A percentile compares a stretch with the other conserved stretches of the same genome.
Evolutionary conservation across 2,888 invertebrate species (phyloP).

Genomic region (Rhamnusium bicolor): DNA sequence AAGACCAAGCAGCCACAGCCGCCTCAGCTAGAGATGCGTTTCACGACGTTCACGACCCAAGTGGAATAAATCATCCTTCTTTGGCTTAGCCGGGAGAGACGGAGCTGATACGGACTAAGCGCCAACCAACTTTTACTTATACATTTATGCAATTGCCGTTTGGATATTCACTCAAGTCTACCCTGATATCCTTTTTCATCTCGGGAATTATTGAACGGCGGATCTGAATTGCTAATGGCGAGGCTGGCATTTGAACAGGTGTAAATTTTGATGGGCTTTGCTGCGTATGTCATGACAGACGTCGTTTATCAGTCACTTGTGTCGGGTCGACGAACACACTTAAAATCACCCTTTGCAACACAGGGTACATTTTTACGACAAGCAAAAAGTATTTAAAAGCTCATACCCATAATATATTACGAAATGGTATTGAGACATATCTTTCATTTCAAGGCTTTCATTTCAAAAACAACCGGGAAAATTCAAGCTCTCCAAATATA

Average conservation of each 20-base stretch:
- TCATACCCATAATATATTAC: too few relatives aligned
- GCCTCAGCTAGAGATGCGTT: constrained; percentile 56
- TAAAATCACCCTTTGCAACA: too few relatives aligned
- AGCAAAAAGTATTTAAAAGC: too few relatives aligned
- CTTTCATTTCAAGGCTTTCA: too few relatives aligned
- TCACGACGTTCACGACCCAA: constrained; percentile 60
- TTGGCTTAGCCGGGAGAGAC: constrained; percentile 22
- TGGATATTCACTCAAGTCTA: neutral
- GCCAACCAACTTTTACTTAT: constrained; percentile 24
- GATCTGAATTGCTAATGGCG: constrained; percentile 14
- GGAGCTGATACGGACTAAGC: constrained; percentile 12
- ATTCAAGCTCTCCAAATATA: too few relatives aligned
- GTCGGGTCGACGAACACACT: neutral
- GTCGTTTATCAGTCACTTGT: neutral
- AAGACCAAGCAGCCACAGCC: constrained; percentile 52
- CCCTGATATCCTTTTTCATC: neutral
- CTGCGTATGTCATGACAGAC: neutral
- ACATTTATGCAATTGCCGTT: constrained; percentile 26
- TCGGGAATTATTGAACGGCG: constrained; percentile 5
- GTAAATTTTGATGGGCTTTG: constrained; percentile 17
- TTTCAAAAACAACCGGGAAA: too few relatives aligned
- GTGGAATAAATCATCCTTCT: constrained; percentile 60
- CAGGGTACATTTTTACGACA: too few relatives aligned
- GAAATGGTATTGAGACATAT: too few relatives aligned
- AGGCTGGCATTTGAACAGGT: constrained; percentile 18